Base-by-base conservation (phyloP, 2,797 vertebrate species). In the Enteromius mattozi region DNA sequence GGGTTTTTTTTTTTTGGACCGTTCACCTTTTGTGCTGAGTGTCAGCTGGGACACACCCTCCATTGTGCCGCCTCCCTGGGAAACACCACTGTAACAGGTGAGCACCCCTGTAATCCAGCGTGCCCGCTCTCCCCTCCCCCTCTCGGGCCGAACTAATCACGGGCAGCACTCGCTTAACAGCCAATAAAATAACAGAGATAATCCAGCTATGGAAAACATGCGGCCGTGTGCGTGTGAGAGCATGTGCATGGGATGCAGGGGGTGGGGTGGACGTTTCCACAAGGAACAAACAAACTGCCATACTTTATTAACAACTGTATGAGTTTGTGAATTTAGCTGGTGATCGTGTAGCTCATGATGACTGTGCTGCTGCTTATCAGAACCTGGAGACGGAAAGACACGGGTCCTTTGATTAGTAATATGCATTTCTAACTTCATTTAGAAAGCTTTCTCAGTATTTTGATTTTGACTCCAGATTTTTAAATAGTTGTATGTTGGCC, bases 1-100 rank as follows among this genome's bases (percentile, higher is more conserved):
- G 76, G 77, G 3, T 2, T 1, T 24, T 77, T 21, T 33, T 45
- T 45, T 76, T 56, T 42, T 2, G 51, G 70, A 78, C 71, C 66
- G 78, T 80, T 77, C 86, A 89, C 89, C 90, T 88, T 87, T 90
- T 91, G 89, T 91, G 82, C 78, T 51, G 80, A 63, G 86, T 91
- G 89, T 90, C 89, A 91, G 89, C 85, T 88, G 82, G 66, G 89
- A 83, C 86, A 85, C 89, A 80, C 88, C 90, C 90, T 87, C 89
- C 80, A 89, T 92, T 91, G 90, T 89, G 84, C 68, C 27, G 40
- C 82, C 76, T 89, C 82, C 89, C 86, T 89, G 89, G 88, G 90
- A 92, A 91, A 87, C 69, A 86, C 74, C 47, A 81, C 81, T 66
- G 75, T 77, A 90, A 90, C 90, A 91, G 91, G 89, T 91, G 91